Evolutionary conservation across 2,797 vertebrate genomes (phyloP).

Genomic region (Columba guinea): DNA sequence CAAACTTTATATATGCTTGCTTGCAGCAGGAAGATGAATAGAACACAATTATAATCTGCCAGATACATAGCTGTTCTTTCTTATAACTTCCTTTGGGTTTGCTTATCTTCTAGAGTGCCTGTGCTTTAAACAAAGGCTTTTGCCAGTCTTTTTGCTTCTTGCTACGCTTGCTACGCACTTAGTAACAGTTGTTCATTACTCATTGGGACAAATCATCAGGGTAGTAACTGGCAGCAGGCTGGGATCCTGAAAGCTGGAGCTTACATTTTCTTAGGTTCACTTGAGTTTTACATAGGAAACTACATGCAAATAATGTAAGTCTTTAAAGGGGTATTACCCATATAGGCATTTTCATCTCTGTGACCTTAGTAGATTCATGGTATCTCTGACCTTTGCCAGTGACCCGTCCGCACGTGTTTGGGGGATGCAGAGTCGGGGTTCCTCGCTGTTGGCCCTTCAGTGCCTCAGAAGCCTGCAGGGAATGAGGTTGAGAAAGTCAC

Average conservation of each 20-base stretch:
- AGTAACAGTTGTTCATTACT: background rate
- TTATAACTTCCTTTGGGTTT: background rate
- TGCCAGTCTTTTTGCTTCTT: background rate
- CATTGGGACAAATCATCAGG: background rate
- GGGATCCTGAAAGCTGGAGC: background rate
- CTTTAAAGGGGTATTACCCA: background rate
- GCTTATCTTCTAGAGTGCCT: background rate
- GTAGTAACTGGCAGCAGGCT: background rate
- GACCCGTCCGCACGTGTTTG: background rate
- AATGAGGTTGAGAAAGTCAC: constrained; percentile 16
- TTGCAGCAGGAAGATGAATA: background rate
- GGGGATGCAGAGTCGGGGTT: background rate
- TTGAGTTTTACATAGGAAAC: background rate
- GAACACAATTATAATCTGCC: background rate
- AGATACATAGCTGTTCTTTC: background rate
- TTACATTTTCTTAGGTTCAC: background rate
- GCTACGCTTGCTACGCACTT: background rate
- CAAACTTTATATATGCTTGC: background rate
- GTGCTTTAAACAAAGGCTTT: background rate
- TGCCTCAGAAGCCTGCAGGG: background rate
- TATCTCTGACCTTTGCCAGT: background rate
- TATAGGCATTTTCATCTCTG: background rate
- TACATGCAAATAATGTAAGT: background rate
- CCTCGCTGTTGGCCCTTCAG: background rate
- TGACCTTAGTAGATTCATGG: background rate